A percentile compares a stretch with the other conserved stretches of the same genome.
phyloP scores from a whole-genome alignment of 2,113 vertebrate genomes.

The Chelonoidis abingdonii region DNA sequence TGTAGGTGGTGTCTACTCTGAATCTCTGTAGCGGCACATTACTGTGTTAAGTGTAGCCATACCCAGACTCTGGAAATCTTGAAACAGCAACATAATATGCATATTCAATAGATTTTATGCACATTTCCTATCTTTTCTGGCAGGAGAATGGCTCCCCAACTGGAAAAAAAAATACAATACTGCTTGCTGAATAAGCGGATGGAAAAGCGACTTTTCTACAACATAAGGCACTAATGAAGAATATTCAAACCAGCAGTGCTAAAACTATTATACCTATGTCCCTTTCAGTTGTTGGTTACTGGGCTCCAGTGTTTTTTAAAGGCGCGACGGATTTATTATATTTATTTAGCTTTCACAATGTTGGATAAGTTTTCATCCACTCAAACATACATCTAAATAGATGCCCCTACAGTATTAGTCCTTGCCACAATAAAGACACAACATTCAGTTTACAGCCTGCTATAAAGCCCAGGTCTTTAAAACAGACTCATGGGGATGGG shows the following conservation, averaged over 20 bases:
- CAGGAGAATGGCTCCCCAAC: not conserved
- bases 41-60: not conserved
- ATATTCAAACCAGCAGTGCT: constrained; percentile 34
- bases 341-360: not conserved
- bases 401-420: not conserved
- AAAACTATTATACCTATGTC: not conserved
- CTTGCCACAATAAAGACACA: not conserved
- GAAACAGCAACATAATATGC: not conserved
- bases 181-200: not conserved
- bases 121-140: constrained; percentile 37
- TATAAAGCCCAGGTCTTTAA: constrained; percentile 9
- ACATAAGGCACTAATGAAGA: not conserved
- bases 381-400: accelerated
- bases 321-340: not conserved
- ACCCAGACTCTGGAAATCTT: not conserved
- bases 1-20: not conserved
- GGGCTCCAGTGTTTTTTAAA: not conserved
- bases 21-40: not conserved
- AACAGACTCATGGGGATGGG: constrained; percentile 47
- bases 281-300: accelerated
- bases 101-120: constrained; percentile 31
- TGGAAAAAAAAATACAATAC: not conserved
- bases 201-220: not conserved
- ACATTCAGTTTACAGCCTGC: not conserved
- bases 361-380: not conserved